Conservation (phyloP, 2,888 invertebrate genomes). For the Sialis fuliginosa region DNA sequence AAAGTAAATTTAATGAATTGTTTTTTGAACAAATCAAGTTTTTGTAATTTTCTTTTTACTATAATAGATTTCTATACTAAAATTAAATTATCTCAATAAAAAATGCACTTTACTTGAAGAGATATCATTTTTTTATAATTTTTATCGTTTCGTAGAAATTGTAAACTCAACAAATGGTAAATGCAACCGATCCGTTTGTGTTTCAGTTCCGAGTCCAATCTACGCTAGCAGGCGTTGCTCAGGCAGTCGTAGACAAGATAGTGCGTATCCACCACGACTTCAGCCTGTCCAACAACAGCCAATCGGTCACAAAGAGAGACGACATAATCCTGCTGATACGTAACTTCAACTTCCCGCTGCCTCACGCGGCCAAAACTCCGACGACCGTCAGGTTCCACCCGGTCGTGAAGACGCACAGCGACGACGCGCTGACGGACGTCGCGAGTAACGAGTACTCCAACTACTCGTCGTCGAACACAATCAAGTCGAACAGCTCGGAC, state of each 20-base stretch:
- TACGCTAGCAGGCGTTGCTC: slow-evolving; percentile 65
- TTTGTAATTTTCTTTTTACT: too few relatives aligned
- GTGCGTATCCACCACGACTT: slow-evolving; percentile 68
- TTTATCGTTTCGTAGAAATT: too few relatives aligned
- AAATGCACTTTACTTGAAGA: too few relatives aligned
- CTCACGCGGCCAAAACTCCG: slow-evolving; percentile 39
- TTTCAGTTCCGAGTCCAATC: slow-evolving; percentile 56
- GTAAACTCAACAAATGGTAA: too few relatives aligned
- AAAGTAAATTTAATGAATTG: too few relatives aligned
- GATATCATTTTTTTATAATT: too few relatives aligned
- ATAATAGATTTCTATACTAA: too few relatives aligned
- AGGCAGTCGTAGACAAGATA: slow-evolving; percentile 69
- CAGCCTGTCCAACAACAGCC: slow-evolving; percentile 35
- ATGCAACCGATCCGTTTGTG: neutral
- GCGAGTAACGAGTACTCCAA: slow-evolving; percentile 7
- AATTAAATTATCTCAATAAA: too few relatives aligned
- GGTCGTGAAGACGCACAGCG: slow-evolving; percentile 30
- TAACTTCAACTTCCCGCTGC: slow-evolving; percentile 67
- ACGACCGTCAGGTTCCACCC: slow-evolving; percentile 44
- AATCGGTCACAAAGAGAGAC: slow-evolving; percentile 41
- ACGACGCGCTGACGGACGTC: slow-evolving; percentile 12
- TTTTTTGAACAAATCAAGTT: too few relatives aligned
- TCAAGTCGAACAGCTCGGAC: slow-evolving; percentile 20
- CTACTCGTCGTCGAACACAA: slow-evolving; percentile 10
- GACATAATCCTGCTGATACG: slow-evolving; percentile 74